Percentiles rank a stretch among this genome's conserved stretches.
Conservation (phyloP, 2,888 invertebrate genomes). For the Cheilosia urbana region DNA sequence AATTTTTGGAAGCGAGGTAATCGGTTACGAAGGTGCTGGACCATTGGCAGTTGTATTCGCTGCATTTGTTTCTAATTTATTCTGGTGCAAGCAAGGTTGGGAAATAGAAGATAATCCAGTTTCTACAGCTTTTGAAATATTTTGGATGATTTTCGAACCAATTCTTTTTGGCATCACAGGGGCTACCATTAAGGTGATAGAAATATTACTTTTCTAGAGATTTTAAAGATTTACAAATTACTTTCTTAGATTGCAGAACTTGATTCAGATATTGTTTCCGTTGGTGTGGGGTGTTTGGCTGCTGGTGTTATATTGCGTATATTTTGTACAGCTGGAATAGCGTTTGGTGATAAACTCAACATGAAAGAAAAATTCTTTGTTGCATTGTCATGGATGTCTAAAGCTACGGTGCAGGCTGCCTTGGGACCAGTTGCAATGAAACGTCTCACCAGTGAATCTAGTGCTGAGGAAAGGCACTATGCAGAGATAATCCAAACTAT, state of each 20-base stretch:
- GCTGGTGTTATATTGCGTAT: slow-evolving; percentile 88
- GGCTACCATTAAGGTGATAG: slow-evolving; percentile 90
- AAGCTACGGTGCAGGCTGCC: slow-evolving; percentile 98
- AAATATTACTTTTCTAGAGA: no score
- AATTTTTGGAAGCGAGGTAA: slow-evolving; percentile 93
- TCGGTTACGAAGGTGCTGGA: slow-evolving; percentile 89
- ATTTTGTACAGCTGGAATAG: slow-evolving; percentile 87
- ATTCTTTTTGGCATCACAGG: slow-evolving; percentile 97
- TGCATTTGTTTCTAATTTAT: slow-evolving; percentile 91
- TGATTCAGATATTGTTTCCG: slow-evolving; percentile 88
- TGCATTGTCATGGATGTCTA: slow-evolving; percentile 96
- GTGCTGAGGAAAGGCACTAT: slow-evolving; percentile 85
- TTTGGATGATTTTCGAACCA: slow-evolving; percentile 98
- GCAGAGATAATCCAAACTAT: slow-evolving; percentile 90
- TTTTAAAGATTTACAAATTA: neutral
- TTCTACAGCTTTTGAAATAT: slow-evolving; percentile 93
- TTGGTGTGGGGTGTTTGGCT: slow-evolving; percentile 89
- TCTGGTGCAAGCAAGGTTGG: slow-evolving; percentile 94
- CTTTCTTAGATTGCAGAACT: slow-evolving; percentile 87
- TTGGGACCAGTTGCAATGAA: slow-evolving; percentile 91
- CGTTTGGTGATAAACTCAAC: slow-evolving; percentile 92
- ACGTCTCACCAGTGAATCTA: slow-evolving; percentile 84
- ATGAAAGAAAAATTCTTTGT: slow-evolving; percentile 96
- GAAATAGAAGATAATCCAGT: slow-evolving; percentile 94
- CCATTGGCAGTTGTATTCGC: slow-evolving; percentile 93